A percentile compares a stretch with the other conserved stretches of the same genome.
Conservation (phyloP, 2,113 vertebrate genomes). For the Morone chrysops region DNA sequence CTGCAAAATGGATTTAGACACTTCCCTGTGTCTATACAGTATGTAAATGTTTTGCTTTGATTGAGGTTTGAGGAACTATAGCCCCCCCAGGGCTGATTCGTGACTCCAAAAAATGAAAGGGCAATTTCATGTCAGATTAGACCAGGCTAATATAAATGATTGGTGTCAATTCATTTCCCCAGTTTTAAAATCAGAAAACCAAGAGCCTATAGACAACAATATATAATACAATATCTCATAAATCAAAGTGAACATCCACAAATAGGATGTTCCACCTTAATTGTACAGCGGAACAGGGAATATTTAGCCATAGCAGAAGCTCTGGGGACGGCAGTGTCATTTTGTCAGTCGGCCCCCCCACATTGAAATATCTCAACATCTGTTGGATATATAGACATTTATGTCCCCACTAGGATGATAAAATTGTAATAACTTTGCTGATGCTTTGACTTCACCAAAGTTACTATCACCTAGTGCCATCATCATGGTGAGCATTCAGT, state of each 20-base stretch:
- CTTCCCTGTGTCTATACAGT: background rate
- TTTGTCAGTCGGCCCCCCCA: too few species aligned
- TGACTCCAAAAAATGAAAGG: background rate
- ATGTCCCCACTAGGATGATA: background rate
- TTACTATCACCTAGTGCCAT: background rate
- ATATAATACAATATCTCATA: background rate
- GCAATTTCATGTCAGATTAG: background rate
- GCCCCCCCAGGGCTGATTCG: background rate
- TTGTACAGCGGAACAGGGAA: background rate
- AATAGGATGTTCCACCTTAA: background rate
- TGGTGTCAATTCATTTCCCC: background rate
- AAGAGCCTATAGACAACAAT: background rate
- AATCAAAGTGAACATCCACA: background rate
- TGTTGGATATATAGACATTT: background rate
- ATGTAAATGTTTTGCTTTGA: background rate
- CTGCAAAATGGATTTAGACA: constrained; percentile 30
- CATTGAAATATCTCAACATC: background rate
- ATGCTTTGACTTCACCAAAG: too few species aligned
- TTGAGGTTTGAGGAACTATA: background rate
- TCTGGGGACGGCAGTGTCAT: background rate
- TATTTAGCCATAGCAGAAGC: background rate
- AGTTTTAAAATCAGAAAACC: background rate
- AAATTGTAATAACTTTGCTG: background rate
- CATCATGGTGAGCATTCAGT: background rate
- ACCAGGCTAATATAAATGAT: background rate